Evolutionary conservation across 2,888 invertebrate species (phyloP).

Genomic region (Pristionchus fissidentatus): DNA sequence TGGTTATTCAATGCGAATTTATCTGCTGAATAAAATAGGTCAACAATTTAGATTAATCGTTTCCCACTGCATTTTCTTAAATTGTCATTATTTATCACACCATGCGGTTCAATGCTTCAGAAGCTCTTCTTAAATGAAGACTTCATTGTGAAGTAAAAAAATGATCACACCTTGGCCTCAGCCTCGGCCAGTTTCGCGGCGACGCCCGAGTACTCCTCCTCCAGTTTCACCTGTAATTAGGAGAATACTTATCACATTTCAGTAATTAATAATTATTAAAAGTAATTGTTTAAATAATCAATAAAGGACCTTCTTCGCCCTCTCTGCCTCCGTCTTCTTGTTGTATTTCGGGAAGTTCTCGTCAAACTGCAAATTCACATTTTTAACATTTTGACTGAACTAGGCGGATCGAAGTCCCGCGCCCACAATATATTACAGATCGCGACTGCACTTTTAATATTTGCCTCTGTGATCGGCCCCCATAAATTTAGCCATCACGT

Average conservation of each 20-base stretch:
- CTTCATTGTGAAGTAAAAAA: too few species aligned
- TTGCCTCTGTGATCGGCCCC: too few species aligned
- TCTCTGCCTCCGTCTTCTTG: constrained; percentile 56
- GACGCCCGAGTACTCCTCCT: constrained; percentile 47
- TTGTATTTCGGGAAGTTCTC: constrained; percentile 37
- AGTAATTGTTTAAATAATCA: too few species aligned
- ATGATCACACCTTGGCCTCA: constrained; percentile 39
- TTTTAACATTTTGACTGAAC: background rate
- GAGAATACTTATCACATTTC: too few species aligned
- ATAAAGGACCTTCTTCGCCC: constrained; percentile 42
- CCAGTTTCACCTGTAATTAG: constrained; percentile 31
- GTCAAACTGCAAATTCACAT: background rate
- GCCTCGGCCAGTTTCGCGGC: constrained; percentile 32
- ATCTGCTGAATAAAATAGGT: background rate
- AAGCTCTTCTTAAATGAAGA: too few species aligned
- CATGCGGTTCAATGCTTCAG: too few species aligned
- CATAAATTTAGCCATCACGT: background rate
- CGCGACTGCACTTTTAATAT: background rate
- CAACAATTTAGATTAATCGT: background rate
- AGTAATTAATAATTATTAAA: too few species aligned
- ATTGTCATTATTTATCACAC: too few species aligned
- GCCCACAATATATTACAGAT: too few species aligned
- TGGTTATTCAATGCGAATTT: background rate
- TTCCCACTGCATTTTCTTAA: background rate
- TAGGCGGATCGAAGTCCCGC: too few species aligned